A percentile compares a stretch with the other conserved stretches of the same genome.
Evolutionary conservation across 2,113 vertebrate genomes (phyloP).

Genomic region (Platanista minor): DNA sequence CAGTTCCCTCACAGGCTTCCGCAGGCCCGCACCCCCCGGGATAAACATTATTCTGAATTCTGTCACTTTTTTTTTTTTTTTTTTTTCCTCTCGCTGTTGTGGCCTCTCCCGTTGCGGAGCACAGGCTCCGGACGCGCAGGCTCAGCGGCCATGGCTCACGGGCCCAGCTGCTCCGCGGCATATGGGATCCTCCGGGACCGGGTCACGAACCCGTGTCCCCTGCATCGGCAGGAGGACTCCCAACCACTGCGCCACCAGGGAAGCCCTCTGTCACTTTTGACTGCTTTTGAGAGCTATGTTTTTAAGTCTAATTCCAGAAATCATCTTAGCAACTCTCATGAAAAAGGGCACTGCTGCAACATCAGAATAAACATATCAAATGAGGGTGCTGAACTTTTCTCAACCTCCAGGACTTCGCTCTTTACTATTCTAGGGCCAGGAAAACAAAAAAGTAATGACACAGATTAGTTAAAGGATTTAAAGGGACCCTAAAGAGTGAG

Average conservation of each 20-base stretch:
- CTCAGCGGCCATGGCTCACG: too few species aligned
- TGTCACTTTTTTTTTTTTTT: not conserved
- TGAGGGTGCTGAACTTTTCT: not conserved
- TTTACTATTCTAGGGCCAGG: not conserved
- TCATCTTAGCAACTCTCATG: not conserved
- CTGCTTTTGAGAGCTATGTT: not conserved
- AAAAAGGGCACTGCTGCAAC: conserved; percentile 21
- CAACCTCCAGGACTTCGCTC: conserved; percentile 37
- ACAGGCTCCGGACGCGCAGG: too few species aligned
- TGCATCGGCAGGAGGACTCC: too few species aligned
- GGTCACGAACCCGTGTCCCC: too few species aligned
- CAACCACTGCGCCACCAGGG: too few species aligned
- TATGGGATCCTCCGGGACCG: too few species aligned
- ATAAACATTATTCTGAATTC: not conserved
- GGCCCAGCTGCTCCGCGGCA: too few species aligned
- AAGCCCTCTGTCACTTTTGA: not conserved
- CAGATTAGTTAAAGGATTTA: not conserved
- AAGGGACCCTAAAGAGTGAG: not conserved
- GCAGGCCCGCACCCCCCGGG: too few species aligned
- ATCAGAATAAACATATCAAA: conserved; percentile 12
- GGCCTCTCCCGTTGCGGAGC: too few species aligned
- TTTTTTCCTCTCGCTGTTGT: too few species aligned
- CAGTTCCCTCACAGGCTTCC: not conserved
- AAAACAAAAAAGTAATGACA: not conserved
- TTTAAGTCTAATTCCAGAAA: conserved; percentile 15